Evolutionary conservation across 2,888 invertebrate species (phyloP), one percentile per base, ranked within the genome.

Genomic region (Sinodicranocentrus sp.): DNA sequence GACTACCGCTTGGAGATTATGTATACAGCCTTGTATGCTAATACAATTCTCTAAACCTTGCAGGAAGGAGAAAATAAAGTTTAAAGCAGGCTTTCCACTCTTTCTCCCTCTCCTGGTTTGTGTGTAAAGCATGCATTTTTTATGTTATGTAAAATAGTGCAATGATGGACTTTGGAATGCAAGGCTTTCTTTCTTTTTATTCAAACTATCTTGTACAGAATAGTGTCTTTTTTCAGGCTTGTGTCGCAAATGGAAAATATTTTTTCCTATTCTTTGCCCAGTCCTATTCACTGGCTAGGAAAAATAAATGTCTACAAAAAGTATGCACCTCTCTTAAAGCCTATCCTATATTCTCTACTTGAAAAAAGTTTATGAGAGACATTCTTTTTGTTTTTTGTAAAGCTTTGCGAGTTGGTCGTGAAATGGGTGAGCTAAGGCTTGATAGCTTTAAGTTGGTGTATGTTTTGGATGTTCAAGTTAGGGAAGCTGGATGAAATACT

Each of bases 401-500:
- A 33, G 33, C 3, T 10, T 33, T 33, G 3, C 33, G 10, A 3
- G 33, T 10, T 6, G 33, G 33, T 6, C 5, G 33, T 6, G 33
- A 33, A 3, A 3, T 10, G 10, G 33, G 10, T 10, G 10, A 33
- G 33, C 5, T 6, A 33, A 33, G 33, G 5, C 10, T 10, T 33
- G 3, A 33, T 33, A 33, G 3, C 3, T 33, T 6, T 33, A 33
- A 3, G 3, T 33, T 33, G 3, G 10, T 33, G 10, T 33, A 33
- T 10, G 33, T 33, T 6, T 10, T 33, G 5, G 10, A 10, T 33
- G 10, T 33, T 33, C 33, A 6, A 6, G 5, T 33, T 33, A 6
- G 3, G 33, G 5, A 33, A 33, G 33, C 33, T 10, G 33, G 19
- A 76, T 63, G 76, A 83, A 73, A 73, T 73, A 61, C 39, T 17